phyloP scores from a whole-genome alignment of 2,797 vertebrate species.

The Vespertilio murinus region DNA sequence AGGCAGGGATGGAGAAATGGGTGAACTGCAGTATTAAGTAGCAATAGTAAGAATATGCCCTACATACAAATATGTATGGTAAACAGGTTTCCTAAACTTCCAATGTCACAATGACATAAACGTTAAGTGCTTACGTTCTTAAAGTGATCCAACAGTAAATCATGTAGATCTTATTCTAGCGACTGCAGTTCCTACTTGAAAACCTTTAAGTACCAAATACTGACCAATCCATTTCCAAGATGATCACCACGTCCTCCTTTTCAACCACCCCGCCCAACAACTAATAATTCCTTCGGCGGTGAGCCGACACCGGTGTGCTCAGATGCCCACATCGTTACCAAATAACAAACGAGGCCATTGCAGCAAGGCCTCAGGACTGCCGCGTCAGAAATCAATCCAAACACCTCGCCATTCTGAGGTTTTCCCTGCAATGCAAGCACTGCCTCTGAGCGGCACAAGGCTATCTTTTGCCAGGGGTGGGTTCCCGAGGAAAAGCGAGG shows the following conservation, averaged over 20 bases:
- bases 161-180: background rate
- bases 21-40: background rate
- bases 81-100: background rate
- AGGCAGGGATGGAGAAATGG: background rate
- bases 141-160: slow-evolving; percentile 33
- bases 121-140: background rate
- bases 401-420: background rate
- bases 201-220: background rate
- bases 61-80: background rate
- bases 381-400: background rate
- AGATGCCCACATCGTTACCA: background rate
- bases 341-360: background rate
- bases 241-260: background rate
- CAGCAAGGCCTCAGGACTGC: slow-evolving; percentile 4
- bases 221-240: background rate
- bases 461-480: background rate
- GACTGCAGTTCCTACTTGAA: slow-evolving; percentile 18
- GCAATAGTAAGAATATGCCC: background rate
- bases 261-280: background rate
- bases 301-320: slow-evolving; percentile 1
- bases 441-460: background rate
- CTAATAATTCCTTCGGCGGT: background rate
- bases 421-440: slow-evolving; percentile 28
- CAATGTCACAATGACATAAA: background rate
- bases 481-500: slow-evolving; percentile 45